A percentile compares a stretch with the other conserved stretches of the same genome.
phyloP scores from a whole-genome alignment of 2,888 invertebrate genomes.

The Pachydiplax longipennis region DNA sequence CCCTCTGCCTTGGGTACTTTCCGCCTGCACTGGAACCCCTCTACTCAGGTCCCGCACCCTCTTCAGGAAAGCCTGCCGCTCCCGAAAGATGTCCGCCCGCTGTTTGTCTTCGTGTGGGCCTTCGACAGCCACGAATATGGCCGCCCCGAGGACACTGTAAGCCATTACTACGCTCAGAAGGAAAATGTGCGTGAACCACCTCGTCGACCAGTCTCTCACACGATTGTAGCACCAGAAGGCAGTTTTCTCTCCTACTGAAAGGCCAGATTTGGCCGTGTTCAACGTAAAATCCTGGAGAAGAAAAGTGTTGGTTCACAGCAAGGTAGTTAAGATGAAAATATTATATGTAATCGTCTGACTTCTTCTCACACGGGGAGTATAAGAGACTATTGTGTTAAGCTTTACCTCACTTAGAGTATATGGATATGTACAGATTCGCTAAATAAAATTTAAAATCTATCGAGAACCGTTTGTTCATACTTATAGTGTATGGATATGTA shows the following conservation, averaged over 20 bases:
- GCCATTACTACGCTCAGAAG: constrained; percentile 77
- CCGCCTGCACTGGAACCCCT: constrained; percentile 47
- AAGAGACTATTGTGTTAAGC: too few relatives aligned
- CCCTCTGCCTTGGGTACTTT: background rate
- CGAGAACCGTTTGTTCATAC: too few relatives aligned
- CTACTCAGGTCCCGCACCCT: constrained; percentile 48
- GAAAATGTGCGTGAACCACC: constrained; percentile 91
- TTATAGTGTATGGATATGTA: too few relatives aligned
- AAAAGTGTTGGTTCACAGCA: background rate
- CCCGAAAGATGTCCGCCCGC: constrained; percentile 50
- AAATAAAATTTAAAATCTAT: too few relatives aligned
- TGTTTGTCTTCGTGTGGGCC: constrained; percentile 63
- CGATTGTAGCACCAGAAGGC: constrained; percentile 75
- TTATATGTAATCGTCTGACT: background rate
- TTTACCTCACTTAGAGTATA: too few relatives aligned
- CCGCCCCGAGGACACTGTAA: constrained; percentile 84
- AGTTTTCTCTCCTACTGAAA: constrained; percentile 83
- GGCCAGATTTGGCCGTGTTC: constrained; percentile 75
- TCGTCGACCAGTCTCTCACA: constrained; percentile 72
- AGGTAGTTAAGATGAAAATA: background rate
- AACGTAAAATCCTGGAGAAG: constrained; percentile 75
- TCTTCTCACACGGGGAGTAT: background rate
- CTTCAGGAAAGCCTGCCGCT: constrained; percentile 48
- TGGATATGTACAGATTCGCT: too few relatives aligned
- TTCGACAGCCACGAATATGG: constrained; percentile 80